phyloP scores from a whole-genome alignment of 2,888 invertebrate genomes.

The Clitarchus hookeri region DNA sequence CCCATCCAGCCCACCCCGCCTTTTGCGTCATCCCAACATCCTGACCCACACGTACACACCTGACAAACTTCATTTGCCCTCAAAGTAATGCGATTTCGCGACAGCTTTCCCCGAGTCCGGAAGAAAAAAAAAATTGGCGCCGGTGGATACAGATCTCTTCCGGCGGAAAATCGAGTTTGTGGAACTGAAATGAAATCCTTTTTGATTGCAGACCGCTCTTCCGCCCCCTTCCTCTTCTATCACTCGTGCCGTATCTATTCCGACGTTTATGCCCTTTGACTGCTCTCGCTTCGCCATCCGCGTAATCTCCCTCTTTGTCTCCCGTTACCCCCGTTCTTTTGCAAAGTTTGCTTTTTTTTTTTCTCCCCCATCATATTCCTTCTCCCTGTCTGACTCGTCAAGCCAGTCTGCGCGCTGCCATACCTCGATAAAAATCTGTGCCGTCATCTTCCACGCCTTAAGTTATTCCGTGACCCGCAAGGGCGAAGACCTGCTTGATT shows the following conservation, averaged over 20 bases:
- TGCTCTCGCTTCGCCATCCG: background rate
- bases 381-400: background rate
- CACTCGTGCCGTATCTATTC: background rate
- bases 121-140: conserved; percentile 1
- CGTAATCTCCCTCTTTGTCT: background rate
- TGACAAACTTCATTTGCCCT: conserved; percentile 14
- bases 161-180: conserved; percentile 11
- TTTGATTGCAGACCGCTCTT: conserved; percentile 8
- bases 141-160: conserved; percentile 10
- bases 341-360: background rate
- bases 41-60: conserved; percentile 2
- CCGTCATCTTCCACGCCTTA: background rate
- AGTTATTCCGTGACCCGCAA: too few species aligned
- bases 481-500: background rate
- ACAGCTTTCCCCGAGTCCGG: background rate
- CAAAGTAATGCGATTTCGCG: conserved; percentile 10
- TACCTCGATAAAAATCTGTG: background rate
- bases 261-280: conserved; percentile 1
- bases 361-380: background rate
- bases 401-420: background rate
- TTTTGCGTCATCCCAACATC: background rate
- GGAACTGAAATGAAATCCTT: conserved; percentile 14
- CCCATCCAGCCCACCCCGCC: background rate
- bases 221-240: background rate
- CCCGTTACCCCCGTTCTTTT: background rate